Base-by-base conservation (phyloP, 1,140 invertebrate genomes). In the Kradibia gibbosae region DNA sequence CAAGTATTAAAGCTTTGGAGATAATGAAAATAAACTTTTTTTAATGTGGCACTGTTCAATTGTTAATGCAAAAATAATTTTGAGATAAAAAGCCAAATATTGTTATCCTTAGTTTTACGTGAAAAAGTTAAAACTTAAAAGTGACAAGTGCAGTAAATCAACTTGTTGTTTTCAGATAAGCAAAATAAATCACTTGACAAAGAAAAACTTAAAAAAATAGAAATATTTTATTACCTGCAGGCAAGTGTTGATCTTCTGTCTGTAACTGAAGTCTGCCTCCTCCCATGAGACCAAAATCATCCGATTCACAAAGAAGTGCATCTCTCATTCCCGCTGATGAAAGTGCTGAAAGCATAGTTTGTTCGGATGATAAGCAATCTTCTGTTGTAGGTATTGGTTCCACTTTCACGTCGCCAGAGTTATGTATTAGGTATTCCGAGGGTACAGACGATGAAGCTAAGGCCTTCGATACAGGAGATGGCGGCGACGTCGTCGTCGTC, bases 191-290 rank as follows among this genome's bases (percentile, higher is more conserved):
- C 45, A 48, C 17, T 17, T 48, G n/a, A 48, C 8, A 22, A 53
- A 53, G 3, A 22, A 53, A 53, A 53, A 20, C 3, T 20, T 11
- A 53, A 22, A 22, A 53, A 53, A 20, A 17, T 22, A 8, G 50
- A 20, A 53, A 20, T 34, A 62, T 31, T 7, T 31, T 20, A 5
- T n/a, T 92, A 93, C 92, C 92, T 89, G 91, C 86, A 83, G 89
- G 84, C 88, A 91, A 92, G 88, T 94, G 92, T 90, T 96, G 95
- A 89, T 96, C 95, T 87, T 95, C 95, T 5, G 95, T 96, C 89
- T 95, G 94, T 80, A 95, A 89, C 87, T 94, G 93, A 89, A 93
- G 93, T 83, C 92, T 92, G 55, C 92, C 91, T 81, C 92, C 92
- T 84, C 92, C 93, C 92, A 94, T 93, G 84, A 93, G 92, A 84